Percentiles rank a stretch among this genome's conserved stretches.
Evolutionary conservation across 2,113 vertebrate species (phyloP).

Genomic region (Panthera tigris): DNA sequence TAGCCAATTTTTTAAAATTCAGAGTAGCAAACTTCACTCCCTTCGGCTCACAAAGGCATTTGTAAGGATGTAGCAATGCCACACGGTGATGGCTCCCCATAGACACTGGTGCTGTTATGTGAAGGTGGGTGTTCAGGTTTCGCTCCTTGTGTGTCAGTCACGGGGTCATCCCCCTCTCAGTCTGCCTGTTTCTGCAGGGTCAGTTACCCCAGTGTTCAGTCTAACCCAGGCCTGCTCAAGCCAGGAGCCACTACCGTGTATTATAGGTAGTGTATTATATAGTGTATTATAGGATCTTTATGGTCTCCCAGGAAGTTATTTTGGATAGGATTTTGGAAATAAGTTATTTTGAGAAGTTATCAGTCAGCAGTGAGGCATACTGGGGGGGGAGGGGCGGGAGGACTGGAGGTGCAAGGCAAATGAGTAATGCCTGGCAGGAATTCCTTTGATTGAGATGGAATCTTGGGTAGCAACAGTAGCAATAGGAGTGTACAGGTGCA

Average conservation of each 20-base stretch:
- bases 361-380: neutral
- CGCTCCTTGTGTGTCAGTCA: neutral
- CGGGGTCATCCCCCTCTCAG: fast-evolving
- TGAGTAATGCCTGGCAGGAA: neutral
- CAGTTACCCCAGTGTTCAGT: neutral
- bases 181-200: neutral
- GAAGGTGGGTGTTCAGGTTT: neutral
- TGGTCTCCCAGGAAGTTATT: neutral
- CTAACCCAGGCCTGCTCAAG: neutral
- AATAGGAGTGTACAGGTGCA: fast-evolving
- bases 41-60: neutral
- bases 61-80: neutral
- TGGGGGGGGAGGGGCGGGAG: neutral
- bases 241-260: neutral
- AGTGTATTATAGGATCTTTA: too few species aligned
- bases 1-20: neutral
- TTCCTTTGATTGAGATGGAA: neutral
- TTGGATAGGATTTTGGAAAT: too few species aligned
- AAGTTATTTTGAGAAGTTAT: neutral
- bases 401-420: fast-evolving
- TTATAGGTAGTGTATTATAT: too few species aligned
- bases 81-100: fast-evolving
- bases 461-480: too few species aligned
- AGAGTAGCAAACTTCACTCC: neutral
- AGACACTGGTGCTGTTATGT: neutral